Evolutionary conservation across 2,888 invertebrate species (phyloP).

Genomic region (Caenorhabditis auriculariae): DNA sequence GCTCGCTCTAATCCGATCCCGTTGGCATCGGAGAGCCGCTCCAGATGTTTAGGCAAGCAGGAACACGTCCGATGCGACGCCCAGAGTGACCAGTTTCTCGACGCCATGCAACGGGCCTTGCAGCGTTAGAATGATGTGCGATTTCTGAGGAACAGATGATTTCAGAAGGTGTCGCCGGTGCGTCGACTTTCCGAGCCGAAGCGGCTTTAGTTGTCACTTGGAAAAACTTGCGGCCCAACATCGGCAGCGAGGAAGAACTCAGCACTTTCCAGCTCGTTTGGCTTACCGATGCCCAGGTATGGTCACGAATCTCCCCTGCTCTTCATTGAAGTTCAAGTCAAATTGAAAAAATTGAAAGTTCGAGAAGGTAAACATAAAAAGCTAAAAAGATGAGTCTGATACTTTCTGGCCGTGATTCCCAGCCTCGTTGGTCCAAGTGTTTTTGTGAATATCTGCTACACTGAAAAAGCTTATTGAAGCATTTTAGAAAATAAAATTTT

Average conservation of each 20-base stretch:
- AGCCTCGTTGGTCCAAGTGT: no score
- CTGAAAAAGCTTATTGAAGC: no score
- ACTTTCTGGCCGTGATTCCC: no score
- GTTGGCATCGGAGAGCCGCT: no score
- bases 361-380: no score
- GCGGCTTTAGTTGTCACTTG: constrained; percentile 86
- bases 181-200: constrained; percentile 84
- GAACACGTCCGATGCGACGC: constrained; percentile 18
- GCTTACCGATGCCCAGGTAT: constrained; percentile 85
- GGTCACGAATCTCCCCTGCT: no score
- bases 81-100: constrained; percentile 19
- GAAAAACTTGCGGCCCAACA: constrained; percentile 79
- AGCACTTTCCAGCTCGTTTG: constrained; percentile 38
- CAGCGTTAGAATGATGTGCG: constrained; percentile 3
- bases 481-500: no score
- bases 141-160: not conserved
- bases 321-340: no score
- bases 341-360: no score
- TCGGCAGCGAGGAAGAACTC: constrained; percentile 69
- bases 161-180: constrained; percentile 78
- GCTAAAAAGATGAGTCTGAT: no score
- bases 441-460: no score
- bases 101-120: constrained; percentile 21
- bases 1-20: no score
- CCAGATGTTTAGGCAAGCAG: constrained; percentile 13